Percentiles rank a stretch among this genome's conserved stretches.
phyloP scores from a whole-genome alignment of 2,797 vertebrate species.

The Enteromius anoplus region DNA sequence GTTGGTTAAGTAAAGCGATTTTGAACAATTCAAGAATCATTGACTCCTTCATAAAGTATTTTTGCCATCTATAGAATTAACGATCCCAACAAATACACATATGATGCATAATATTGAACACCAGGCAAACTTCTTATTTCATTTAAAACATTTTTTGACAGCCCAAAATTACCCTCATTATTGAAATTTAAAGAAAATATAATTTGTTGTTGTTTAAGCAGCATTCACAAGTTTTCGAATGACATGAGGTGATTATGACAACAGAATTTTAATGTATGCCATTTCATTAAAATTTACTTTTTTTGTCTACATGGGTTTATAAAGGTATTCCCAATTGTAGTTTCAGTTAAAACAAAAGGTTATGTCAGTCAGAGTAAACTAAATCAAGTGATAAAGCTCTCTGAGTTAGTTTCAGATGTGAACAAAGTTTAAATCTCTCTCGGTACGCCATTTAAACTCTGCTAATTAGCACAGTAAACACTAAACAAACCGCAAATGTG shows the following conservation, averaged over 20 bases:
- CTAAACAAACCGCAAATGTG: neutral
- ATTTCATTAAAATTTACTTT: neutral
- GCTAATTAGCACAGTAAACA: slow-evolving; percentile 46
- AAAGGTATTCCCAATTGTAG: neutral
- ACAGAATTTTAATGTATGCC: neutral
- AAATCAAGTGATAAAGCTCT: slow-evolving; percentile 13
- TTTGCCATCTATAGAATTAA: neutral
- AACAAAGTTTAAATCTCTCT: slow-evolving; percentile 18
- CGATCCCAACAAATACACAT: neutral
- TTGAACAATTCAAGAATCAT: neutral
- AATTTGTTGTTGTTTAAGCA: neutral
- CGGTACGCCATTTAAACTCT: neutral
- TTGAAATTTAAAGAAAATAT: neutral
- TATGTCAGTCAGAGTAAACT: slow-evolving; percentile 4
- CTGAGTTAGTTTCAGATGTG: neutral
- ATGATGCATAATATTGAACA: neutral
- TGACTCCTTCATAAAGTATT: neutral
- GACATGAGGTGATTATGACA: too few species aligned
- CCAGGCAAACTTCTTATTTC: neutral
- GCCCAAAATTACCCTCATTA: neutral
- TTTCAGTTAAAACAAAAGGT: slow-evolving; percentile 6
- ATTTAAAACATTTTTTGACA: neutral
- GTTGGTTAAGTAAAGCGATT: neutral
- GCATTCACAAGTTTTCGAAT: too few species aligned
- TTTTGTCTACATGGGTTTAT: neutral